phyloP scores from a whole-genome alignment of 2,888 invertebrate species.

The Thymelicus lineola region DNA sequence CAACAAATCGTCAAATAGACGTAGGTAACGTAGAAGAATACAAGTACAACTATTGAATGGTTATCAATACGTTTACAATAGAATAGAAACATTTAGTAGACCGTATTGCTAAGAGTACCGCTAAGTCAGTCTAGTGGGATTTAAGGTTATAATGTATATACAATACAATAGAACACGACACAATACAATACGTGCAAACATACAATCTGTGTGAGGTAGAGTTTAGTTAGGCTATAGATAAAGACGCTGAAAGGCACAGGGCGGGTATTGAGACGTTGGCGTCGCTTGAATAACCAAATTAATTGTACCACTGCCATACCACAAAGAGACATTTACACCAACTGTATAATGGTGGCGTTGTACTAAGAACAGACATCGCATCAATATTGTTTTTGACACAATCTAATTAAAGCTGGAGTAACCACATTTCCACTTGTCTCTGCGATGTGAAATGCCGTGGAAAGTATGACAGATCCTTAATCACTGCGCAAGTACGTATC shows the following conservation, averaged over 20 bases:
- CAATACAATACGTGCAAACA: slow-evolving; percentile 67
- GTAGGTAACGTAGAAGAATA: slow-evolving; percentile 20
- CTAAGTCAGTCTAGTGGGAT: slow-evolving; percentile 83
- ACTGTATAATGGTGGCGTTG: neutral
- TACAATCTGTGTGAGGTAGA: slow-evolving; percentile 70
- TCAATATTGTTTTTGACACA: neutral
- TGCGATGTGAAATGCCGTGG: neutral
- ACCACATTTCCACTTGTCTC: neutral
- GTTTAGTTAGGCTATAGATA: slow-evolving; percentile 38
- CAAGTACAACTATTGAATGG: slow-evolving; percentile 53
- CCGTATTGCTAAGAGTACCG: slow-evolving; percentile 70
- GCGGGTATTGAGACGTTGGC: slow-evolving; percentile 4
- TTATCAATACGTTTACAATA: slow-evolving; percentile 60
- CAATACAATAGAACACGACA: slow-evolving; percentile 50
- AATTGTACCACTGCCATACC: too few species aligned
- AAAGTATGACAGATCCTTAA: too few species aligned
- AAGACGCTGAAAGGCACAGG: slow-evolving; percentile 25
- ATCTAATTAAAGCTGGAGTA: neutral
- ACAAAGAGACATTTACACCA: neutral
- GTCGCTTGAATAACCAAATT: too few species aligned
- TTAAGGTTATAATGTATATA: slow-evolving; percentile 61
- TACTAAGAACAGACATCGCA: too few species aligned
- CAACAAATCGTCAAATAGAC: neutral
- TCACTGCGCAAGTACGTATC: too few species aligned
- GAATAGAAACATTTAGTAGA: slow-evolving; percentile 59